Percentiles rank a stretch among this genome's conserved stretches.
phyloP scores from a whole-genome alignment of 2,888 invertebrate genomes.

The Taphrorychus bicolor region DNA sequence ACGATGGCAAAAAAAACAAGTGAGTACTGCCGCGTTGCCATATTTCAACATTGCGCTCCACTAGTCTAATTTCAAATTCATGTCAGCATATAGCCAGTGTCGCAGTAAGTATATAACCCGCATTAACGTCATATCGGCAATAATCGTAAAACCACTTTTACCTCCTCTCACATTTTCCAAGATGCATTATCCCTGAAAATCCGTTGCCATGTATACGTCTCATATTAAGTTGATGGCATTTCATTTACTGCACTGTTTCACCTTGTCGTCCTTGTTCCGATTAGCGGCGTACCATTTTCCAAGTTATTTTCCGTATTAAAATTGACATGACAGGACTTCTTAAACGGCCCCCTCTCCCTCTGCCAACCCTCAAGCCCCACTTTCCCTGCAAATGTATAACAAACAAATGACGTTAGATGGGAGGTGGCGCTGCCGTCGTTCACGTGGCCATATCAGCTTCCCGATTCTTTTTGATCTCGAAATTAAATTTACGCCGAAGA shows the following conservation, averaged over 20 bases:
- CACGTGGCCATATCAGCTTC: conserved; percentile 7
- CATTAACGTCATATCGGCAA: neutral
- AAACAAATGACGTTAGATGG: neutral
- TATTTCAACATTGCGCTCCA: too few relatives aligned
- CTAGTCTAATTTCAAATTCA: too few relatives aligned
- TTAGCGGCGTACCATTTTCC: neutral
- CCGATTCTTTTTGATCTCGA: conserved; percentile 31
- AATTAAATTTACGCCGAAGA: conserved; percentile 36
- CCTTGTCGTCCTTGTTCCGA: neutral
- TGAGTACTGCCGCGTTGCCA: too few relatives aligned
- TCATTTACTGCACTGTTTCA: neutral
- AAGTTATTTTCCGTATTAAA: neutral
- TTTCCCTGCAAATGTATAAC: neutral
- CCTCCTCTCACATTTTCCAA: neutral
- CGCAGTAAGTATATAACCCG: neutral
- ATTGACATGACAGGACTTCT: neutral
- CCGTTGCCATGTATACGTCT: neutral
- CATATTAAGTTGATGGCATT: neutral
- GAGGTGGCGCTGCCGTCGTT: neutral
- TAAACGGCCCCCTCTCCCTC: too few relatives aligned
- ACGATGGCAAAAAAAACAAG: too few relatives aligned
- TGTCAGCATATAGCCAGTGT: neutral
- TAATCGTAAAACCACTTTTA: neutral
- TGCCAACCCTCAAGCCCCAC: too few relatives aligned
- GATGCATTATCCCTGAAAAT: neutral